Evolutionary conservation across 2,888 invertebrate species (phyloP), one percentile per base, ranked within the genome.

Genomic region (Xanthorhoe designata): DNA sequence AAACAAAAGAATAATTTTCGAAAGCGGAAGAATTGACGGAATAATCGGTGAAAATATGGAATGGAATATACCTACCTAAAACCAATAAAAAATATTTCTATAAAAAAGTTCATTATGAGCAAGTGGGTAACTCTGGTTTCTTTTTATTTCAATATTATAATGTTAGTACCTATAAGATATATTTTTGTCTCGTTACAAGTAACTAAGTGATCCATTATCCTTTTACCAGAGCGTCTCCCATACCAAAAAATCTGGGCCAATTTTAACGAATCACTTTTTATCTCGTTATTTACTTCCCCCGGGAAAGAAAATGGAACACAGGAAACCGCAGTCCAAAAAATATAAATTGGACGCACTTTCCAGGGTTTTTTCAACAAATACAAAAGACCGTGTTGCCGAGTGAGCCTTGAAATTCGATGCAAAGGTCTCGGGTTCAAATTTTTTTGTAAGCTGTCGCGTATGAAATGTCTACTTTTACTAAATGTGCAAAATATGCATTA

Each of bases 211-310:
- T 42, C 13, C 38, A 42, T 42, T 42, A 42, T 42, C 38, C 38
- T 13, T 42, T 42, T 42, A 42, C 13, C 38, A 42, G n/a, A n/a
- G 38, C 38, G 38, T 13, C 13, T 42, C 38, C 6, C 38, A 42
- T 42, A 42, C 13, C 13, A 42, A 42, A 35, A 35, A 42, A 42
- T 42, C 38, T 42, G 38, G 38, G 38, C 13, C 38, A 42, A 42
- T 42, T 42, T 42, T 42, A 42, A 42, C 38, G 38, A 42, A 42
- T 42, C 38, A 42, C 38, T 13, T 42, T 42, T 42, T 42, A 42
- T 42, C 38, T 13, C 38, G 3, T 42, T 42, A 42, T 13, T 32
- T 32, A 32, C 32, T 32, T 42, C 38, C 13, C 38, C 10, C 10
- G 13, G 38, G 38, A 42, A 42, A 13, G 1, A 42, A 42, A 42